phyloP scores from a whole-genome alignment of 2,797 vertebrate genomes.

The Anableps anableps region DNA sequence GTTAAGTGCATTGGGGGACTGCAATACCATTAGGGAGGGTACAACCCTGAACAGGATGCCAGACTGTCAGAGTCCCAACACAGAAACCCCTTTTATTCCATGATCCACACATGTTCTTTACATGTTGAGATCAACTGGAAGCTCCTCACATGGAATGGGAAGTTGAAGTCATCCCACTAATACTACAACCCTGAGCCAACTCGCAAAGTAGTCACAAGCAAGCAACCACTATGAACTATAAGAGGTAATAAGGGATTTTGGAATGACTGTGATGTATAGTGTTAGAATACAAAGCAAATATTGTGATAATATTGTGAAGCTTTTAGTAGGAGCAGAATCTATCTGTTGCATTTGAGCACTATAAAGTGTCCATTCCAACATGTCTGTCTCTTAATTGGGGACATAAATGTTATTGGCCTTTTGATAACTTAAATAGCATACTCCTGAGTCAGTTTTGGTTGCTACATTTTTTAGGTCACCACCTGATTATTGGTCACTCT shows the following conservation, averaged over 20 bases:
- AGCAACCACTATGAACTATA: neutral
- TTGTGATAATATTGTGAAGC: slow-evolving; percentile 8
- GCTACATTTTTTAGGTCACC: slow-evolving; percentile 10
- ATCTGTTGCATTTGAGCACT: slow-evolving; percentile 12
- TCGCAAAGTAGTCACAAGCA: neutral
- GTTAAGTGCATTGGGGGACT: neutral
- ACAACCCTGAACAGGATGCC: neutral
- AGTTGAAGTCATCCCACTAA: neutral
- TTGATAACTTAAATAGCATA: slow-evolving; percentile 3
- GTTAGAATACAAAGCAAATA: neutral
- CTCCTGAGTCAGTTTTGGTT: slow-evolving; percentile 1
- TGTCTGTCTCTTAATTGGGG: slow-evolving; percentile 13
- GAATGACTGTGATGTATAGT: neutral
- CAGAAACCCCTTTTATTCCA: neutral
- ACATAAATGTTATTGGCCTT: slow-evolving; percentile 28
- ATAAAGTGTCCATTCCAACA: neutral
- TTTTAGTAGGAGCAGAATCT: slow-evolving; percentile 10
- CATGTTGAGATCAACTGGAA: neutral
- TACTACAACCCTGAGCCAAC: neutral
- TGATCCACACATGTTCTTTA: neutral
- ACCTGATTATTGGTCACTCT: slow-evolving; percentile 6
- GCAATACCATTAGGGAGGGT: neutral
- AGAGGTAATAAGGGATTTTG: neutral
- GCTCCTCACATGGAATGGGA: neutral
- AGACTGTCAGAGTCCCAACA: neutral